Percentiles rank a stretch among this genome's conserved stretches.
These are phyloP conservation scores for Chrysomela aeneicollis DNA, from an alignment of 2,888 invertebrate genomes.

Conservation along the genomic window DNA sequence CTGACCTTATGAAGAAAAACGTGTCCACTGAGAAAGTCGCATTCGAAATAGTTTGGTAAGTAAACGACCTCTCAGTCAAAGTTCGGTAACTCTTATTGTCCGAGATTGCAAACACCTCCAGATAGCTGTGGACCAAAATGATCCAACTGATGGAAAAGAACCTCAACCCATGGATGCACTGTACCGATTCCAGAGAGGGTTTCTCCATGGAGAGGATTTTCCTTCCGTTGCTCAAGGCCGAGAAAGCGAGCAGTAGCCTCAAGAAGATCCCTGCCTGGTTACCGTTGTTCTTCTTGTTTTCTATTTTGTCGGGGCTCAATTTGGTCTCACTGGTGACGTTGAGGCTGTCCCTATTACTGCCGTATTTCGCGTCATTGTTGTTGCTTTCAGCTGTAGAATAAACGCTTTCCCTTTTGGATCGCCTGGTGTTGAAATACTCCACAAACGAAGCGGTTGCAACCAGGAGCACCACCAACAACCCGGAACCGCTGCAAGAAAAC, in stretches of 20 bases:
- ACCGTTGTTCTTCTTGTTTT: constrained; percentile 34
- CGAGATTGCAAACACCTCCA: constrained; percentile 81
- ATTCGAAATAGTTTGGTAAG: constrained; percentile 85
- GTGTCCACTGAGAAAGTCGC: constrained; percentile 88
- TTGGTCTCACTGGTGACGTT: constrained; percentile 38
- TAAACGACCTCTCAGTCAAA: constrained; percentile 77
- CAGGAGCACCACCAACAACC: constrained; percentile 2
- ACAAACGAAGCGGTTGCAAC: constrained; percentile 70
- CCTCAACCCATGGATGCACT: constrained; percentile 80
- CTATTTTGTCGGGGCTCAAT: constrained; percentile 31
- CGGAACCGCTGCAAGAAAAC: constrained; percentile 8
- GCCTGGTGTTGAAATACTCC: constrained; percentile 65
- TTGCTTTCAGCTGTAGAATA: constrained; percentile 43
- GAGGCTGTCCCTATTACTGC: constrained; percentile 38
- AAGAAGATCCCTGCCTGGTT: constrained; percentile 64
- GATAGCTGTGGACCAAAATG: constrained; percentile 84
- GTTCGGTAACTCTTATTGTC: constrained; percentile 77
- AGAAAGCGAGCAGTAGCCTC: constrained; percentile 76
- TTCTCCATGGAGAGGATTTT: constrained; percentile 77
- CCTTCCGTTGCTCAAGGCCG: constrained; percentile 76
- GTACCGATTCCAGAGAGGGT: constrained; percentile 72
- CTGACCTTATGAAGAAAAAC: constrained; percentile 84
- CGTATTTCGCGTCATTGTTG: constrained; percentile 42
- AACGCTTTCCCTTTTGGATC: constrained; percentile 38
- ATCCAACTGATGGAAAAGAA: constrained; percentile 84